Evolutionary conservation across 2,888 invertebrate species (phyloP).

Genomic region (Tiphia femorata): DNA sequence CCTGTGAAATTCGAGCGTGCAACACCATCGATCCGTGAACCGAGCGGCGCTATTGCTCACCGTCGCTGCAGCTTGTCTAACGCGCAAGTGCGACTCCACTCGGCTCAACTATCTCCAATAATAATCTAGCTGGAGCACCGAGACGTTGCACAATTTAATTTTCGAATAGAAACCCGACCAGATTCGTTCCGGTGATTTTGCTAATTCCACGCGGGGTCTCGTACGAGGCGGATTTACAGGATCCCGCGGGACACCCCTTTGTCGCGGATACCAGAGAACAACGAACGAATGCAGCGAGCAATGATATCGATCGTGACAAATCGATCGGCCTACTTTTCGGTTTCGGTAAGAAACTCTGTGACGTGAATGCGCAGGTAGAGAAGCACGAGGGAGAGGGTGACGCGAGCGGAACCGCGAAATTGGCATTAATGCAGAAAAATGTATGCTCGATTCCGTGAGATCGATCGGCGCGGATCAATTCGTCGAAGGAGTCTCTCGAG

Average conservation of each 20-base stretch:
- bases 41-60: not conserved
- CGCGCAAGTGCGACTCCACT: no score
- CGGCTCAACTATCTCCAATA: no score
- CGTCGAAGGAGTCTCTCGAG: conserved; percentile 2
- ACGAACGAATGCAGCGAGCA: no score
- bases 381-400: not conserved
- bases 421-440: conserved; percentile 24
- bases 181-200: no score
- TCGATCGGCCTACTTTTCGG: conserved; percentile 24
- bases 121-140: no score
- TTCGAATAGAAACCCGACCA: no score
- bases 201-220: no score
- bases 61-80: no score
- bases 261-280: no score
- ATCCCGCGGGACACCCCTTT: no score
- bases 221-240: no score
- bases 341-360: not conserved
- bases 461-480: conserved; percentile 33
- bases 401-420: conserved; percentile 18
- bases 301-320: conserved; percentile 18
- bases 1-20: conserved; percentile 33
- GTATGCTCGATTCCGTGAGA: conserved; percentile 26
- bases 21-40: not conserved
- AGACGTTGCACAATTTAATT: no score
- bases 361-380: not conserved